Conservation (phyloP, 2,888 invertebrate genomes). For the Stratiomys singularior region DNA sequence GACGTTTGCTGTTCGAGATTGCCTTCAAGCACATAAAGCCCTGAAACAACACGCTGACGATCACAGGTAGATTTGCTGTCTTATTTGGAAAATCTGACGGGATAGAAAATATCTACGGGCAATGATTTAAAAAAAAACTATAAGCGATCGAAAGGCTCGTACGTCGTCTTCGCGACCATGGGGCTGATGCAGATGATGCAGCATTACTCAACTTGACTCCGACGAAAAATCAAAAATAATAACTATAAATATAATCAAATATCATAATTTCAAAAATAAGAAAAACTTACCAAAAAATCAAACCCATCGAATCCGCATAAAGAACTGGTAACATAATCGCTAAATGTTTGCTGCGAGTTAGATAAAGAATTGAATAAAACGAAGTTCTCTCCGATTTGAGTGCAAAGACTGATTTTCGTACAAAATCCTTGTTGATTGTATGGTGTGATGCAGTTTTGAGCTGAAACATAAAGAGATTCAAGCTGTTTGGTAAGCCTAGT, state of each 20-base stretch:
- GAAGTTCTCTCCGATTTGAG: conserved; percentile 64
- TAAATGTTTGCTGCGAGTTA: conserved; percentile 62
- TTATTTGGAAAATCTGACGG: too few relatives aligned
- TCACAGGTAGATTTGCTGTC: too few relatives aligned
- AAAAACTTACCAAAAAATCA: conserved; percentile 72
- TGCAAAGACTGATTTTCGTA: conserved; percentile 68
- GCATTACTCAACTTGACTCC: too few relatives aligned
- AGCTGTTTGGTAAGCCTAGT: neutral
- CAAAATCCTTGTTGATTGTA: conserved; percentile 68
- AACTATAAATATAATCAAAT: neutral
- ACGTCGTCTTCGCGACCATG: too few relatives aligned
- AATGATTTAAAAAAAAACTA: too few relatives aligned
- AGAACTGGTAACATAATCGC: conserved; percentile 69
- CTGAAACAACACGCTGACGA: too few relatives aligned
- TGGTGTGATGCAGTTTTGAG: conserved; percentile 67
- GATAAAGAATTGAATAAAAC: conserved; percentile 37
- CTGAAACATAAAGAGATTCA: conserved; percentile 48
- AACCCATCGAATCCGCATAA: conserved; percentile 76
- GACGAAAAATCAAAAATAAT: neutral
- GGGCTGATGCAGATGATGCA: too few relatives aligned
- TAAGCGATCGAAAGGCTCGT: too few relatives aligned
- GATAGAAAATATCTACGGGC: too few relatives aligned
- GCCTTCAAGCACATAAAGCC: too few relatives aligned
- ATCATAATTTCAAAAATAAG: too few relatives aligned
- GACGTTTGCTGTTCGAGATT: too few relatives aligned